Evolutionary conservation across 1,140 invertebrate species (phyloP).

Genomic region (Diorhabda sublineata): DNA sequence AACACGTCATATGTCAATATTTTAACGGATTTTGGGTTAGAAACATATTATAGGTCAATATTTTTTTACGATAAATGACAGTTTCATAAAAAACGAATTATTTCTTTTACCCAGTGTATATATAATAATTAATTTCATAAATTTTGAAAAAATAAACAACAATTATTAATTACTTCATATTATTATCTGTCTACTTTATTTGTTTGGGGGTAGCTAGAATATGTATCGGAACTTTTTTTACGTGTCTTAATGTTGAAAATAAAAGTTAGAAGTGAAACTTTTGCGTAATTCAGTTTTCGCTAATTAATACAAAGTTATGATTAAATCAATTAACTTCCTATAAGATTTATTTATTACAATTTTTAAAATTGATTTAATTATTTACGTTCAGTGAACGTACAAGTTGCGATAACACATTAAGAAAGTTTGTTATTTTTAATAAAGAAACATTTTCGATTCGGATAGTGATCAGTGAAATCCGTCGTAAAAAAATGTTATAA

Average conservation of each 20-base stretch:
- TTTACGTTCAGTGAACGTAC: constrained; percentile 9
- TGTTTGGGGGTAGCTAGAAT: not conserved
- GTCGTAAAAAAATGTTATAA: too few relatives aligned
- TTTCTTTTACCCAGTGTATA: too few relatives aligned
- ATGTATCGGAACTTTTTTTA: too few relatives aligned
- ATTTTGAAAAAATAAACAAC: too few relatives aligned
- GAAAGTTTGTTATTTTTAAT: constrained; percentile 10
- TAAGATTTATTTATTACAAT: not conserved
- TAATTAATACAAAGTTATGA: not conserved
- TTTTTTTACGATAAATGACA: too few relatives aligned
- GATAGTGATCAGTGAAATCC: not conserved
- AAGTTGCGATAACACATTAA: constrained; percentile 6
- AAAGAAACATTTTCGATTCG: not conserved
- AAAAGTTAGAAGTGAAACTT: constrained; percentile 3
- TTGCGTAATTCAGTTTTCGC: not conserved
- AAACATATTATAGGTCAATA: too few relatives aligned
- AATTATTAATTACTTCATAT: not conserved
- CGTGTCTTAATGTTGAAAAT: not conserved
- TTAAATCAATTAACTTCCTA: not conserved
- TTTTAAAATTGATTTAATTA: constrained; percentile 7
- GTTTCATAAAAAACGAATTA: too few relatives aligned
- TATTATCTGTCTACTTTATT: not conserved
- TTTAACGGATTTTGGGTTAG: too few relatives aligned
- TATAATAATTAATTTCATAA: too few relatives aligned
- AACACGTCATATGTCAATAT: too few relatives aligned